Evolutionary conservation across 2,888 invertebrate genomes (phyloP).

Genomic region (Sabatieria punctata): DNA sequence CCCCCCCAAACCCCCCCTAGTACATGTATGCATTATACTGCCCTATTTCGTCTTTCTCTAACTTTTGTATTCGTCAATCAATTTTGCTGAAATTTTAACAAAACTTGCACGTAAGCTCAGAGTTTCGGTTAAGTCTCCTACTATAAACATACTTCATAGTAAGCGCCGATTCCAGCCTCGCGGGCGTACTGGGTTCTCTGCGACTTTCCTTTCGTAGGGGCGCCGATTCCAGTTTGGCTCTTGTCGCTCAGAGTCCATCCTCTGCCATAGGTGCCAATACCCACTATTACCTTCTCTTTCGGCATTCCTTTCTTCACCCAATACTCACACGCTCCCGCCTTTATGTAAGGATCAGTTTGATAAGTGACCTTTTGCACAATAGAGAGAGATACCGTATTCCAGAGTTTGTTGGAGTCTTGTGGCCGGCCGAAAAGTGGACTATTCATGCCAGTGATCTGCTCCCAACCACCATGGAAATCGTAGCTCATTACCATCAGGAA

Average conservation of each 20-base stretch:
- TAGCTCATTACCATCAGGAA: slow-evolving; percentile 8
- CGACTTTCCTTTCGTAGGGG: background rate
- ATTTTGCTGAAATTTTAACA: too few relatives aligned
- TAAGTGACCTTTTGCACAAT: too few relatives aligned
- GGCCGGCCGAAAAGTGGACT: background rate
- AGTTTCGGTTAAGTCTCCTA: too few relatives aligned
- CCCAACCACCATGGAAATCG: slow-evolving; percentile 9
- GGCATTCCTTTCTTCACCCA: slow-evolving; percentile 38
- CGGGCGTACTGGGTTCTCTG: slow-evolving; percentile 32
- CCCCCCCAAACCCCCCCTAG: too few relatives aligned
- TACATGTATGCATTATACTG: too few relatives aligned
- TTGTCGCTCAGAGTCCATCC: slow-evolving; percentile 22
- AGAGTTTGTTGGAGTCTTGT: slow-evolving; percentile 13
- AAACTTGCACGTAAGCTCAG: too few relatives aligned
- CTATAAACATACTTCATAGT: slow-evolving; percentile 51
- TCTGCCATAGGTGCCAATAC: slow-evolving; percentile 25
- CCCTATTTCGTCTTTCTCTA: too few relatives aligned
- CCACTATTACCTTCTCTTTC: slow-evolving; percentile 21
- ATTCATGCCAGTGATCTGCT: slow-evolving; percentile 4
- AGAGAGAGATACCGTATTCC: slow-evolving; percentile 16
- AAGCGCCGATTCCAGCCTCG: slow-evolving; percentile 82
- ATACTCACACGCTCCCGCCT: slow-evolving; percentile 69
- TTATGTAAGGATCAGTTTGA: too few relatives aligned
- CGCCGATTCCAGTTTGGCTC: slow-evolving; percentile 7
- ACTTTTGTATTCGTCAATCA: too few relatives aligned